A percentile compares a stretch with the other conserved stretches of the same genome.
Conservation (phyloP, 2,888 invertebrate genomes). For the Vanessa cardui region DNA sequence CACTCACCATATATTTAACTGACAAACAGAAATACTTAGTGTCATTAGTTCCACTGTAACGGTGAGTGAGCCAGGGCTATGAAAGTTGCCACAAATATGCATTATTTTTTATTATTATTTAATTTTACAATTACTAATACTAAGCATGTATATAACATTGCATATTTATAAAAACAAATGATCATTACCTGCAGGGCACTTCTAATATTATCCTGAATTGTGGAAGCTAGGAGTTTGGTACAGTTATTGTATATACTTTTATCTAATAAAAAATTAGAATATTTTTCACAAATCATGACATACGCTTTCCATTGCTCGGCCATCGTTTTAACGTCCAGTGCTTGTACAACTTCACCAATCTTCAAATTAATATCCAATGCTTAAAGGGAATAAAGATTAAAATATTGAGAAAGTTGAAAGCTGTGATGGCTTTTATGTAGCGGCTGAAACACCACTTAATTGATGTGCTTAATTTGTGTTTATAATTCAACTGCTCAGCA, state of each 20-base stretch:
- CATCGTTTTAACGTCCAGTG: slow-evolving; percentile 79
- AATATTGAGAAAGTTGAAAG: no score
- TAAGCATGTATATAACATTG: not conserved
- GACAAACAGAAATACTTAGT: no score
- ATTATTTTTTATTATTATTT: no score
- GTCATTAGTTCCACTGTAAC: no score
- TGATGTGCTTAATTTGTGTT: no score
- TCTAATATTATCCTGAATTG: slow-evolving; percentile 58
- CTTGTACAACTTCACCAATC: slow-evolving; percentile 74
- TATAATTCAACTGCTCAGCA: no score
- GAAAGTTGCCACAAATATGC: no score
- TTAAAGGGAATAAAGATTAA: slow-evolving; percentile 48
- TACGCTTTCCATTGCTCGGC: slow-evolving; percentile 82
- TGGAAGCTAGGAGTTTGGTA: slow-evolving; percentile 53
- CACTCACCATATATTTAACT: no score
- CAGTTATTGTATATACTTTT: slow-evolving; percentile 57
- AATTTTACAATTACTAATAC: no score
- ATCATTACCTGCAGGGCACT: slow-evolving; percentile 59
- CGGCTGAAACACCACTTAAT: no score
- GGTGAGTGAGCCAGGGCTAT: no score
- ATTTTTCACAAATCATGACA: slow-evolving; percentile 71
- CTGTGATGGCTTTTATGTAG: no score
- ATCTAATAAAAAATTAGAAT: slow-evolving; percentile 59
- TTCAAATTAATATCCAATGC: slow-evolving; percentile 73
- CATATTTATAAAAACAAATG: slow-evolving; percentile 9